These are phyloP conservation scores for Epizoanthus scotinus DNA, from an alignment of 92 coral and sea anemone genomes.

Conservation along the genomic window DNA sequence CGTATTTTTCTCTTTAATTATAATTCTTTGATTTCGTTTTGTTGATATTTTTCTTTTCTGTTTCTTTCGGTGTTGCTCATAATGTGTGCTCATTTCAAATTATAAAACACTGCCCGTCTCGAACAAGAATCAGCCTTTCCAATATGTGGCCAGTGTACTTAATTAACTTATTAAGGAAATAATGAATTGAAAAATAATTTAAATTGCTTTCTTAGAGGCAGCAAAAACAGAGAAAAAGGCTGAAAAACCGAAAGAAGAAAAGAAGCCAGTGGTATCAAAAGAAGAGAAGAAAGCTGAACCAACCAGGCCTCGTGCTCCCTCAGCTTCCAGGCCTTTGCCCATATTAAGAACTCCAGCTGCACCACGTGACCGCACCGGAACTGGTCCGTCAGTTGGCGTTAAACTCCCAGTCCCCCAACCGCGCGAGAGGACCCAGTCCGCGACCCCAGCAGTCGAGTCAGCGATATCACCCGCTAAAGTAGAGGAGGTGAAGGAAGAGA, in stretches of 20 bases:
- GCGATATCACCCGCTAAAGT: conserved; percentile 5
- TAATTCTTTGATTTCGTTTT: no score
- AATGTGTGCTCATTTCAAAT: no score
- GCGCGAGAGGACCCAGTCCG: conserved; percentile 53
- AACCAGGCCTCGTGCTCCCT: conserved; percentile 23
- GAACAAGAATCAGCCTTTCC: no score
- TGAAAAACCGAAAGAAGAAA: neutral
- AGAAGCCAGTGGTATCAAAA: neutral
- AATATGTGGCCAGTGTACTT: no score
- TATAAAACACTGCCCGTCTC: no score
- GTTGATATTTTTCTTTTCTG: no score
- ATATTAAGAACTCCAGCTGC: conserved; percentile 44
- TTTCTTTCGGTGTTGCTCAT: no score
- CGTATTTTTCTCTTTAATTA: no score
- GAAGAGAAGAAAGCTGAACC: conserved; percentile 19
- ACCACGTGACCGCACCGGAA: conserved; percentile 73
- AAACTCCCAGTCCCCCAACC: conserved; percentile 52
- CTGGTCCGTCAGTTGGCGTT: conserved; percentile 43
- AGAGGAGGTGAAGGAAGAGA: conserved; percentile 46
- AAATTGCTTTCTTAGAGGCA: neutral
- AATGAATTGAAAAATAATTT: no score
- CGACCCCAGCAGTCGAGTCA: conserved; percentile 33
- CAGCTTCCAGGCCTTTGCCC: conserved; percentile 39
- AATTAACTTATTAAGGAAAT: no score
- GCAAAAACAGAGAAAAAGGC: neutral